phyloP scores from a whole-genome alignment of 2,888 invertebrate genomes.

The Anoplius nigerrimus region DNA sequence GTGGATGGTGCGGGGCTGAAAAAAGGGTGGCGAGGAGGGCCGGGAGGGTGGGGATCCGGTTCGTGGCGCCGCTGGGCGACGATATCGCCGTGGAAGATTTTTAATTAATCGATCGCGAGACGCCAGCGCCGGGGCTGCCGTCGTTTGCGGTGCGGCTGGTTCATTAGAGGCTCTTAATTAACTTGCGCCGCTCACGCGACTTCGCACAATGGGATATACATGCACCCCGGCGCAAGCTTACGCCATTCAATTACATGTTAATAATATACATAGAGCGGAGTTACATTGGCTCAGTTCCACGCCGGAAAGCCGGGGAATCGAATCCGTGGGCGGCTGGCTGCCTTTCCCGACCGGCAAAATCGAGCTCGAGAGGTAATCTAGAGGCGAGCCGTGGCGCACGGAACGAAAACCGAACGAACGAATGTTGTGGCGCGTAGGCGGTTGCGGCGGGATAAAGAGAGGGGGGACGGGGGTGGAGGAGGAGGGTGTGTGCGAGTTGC shows the following conservation, averaged over 20 bases:
- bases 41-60: background rate
- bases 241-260: constrained; percentile 74
- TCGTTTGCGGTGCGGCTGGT: constrained; percentile 72
- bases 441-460: background rate
- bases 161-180: constrained; percentile 75
- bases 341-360: constrained; percentile 41
- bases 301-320: constrained; percentile 51
- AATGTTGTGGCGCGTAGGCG: constrained; percentile 3
- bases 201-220: constrained; percentile 64
- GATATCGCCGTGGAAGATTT: constrained; percentile 66
- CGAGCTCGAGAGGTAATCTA: constrained; percentile 47
- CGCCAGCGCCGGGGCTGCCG: constrained; percentile 65
- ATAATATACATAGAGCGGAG: constrained; percentile 68
- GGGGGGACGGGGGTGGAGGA: background rate
- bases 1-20: background rate
- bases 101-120: constrained; percentile 73
- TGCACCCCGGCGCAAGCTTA: constrained; percentile 57
- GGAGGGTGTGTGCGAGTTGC: background rate
- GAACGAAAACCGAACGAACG: constrained; percentile 15
- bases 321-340: constrained; percentile 42
- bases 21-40: background rate
- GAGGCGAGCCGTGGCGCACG: constrained; percentile 9
- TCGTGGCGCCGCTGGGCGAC: constrained; percentile 11
- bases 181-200: constrained; percentile 74
- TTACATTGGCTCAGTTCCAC: constrained; percentile 64